Base-by-base conservation (phyloP, 1,140 invertebrate species). In the Brachionus angularis region DNA sequence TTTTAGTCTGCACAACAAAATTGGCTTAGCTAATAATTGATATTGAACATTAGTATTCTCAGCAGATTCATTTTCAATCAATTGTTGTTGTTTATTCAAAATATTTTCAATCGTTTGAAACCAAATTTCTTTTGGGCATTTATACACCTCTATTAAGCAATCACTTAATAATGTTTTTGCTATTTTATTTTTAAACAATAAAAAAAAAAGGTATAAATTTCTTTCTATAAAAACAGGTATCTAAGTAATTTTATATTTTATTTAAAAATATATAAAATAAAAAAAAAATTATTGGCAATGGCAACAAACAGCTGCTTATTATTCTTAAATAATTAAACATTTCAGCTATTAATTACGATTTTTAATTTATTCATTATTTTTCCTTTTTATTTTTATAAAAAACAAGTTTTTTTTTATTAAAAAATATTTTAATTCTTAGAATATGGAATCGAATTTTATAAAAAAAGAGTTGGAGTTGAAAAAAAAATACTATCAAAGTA, bases 81-180 rank as follows among this genome's bases (percentile, higher is more conserved):
- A n/a, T n/a, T n/a, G n/a, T n/a, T n/a, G n/a, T n/a, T n/a, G n/a
- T n/a, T n/a, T n/a, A n/a, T n/a, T n/a, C n/a, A 10, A 16, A 42
- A 10, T 42, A 42, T 16, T 42, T 14, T 67, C 62, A 23, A 46
- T 8, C 31, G 42, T 12, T 49, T 67, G 62, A 12, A 67, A 47
- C 62, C 62, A 67, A 16, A 33, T 21, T 23, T 67, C 62, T 47
- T 67, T 67, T 14, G 47, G 47, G 62, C 62, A 67, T 33, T 67
- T 67, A 27, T 47, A 46, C 29, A 67, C 29, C 23, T 67, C 62
- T 47, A 67, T 67, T 50, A 67, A 46, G 29, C 62, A 67, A 67
- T 67, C 62, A 67, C 62, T 67, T 50, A 67, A 50, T 23, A 33
- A 34, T 47, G 31, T 67, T 46, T 67, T 46, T 14, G 31, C 47